Base-by-base conservation (phyloP, 2,888 invertebrate species). In the Brachycybe producta region DNA sequence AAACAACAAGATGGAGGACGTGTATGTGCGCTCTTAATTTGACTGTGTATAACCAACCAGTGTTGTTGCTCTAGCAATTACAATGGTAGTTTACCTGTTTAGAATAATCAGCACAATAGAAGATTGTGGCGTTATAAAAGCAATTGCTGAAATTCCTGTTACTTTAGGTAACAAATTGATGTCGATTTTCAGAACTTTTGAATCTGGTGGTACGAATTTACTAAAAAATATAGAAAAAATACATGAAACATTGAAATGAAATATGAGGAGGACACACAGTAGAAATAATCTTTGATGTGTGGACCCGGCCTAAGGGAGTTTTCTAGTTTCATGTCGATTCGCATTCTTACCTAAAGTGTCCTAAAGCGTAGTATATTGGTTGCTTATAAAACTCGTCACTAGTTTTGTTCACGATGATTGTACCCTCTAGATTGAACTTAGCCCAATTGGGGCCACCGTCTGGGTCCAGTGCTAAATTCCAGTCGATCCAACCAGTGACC, bases 401-500 rank as follows among this genome's bases (percentile, higher is more conserved):
- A 21, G 36, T 38, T 49, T 40, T 30, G 23, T 49, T 41, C 21
- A 41, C 41, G 11, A 49, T 49, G 21, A 49, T 49, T 17, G 49
- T 39, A 7, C 40, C 49, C 41, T 41, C 49, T 17, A 30, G 23
- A 40, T 40, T 30, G 21, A 48, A 48, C 7, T 28, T 30, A 15
- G 40, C 48, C 49, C 49, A 49, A 23, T 41, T 49, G 19, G 49
- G 49, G 24, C 28, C 32, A 23, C 49, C 49, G 3, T 19, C 21
- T 8, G 15, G 21, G 24, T 49, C 41, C 24, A 49, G 30, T 5
- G 41, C 49, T 41, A 49, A 23, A 41, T 49, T 49, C 49, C 49
- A 49, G 19, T 49, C 49, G 23, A 49, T 49, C 49, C 49, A 49
- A 40, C 49, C 49, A 17, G 11, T 24, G 13, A 49, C 34, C 49